Conservation (phyloP, 2,113 vertebrate genomes). For the Catharus fuscescens region DNA sequence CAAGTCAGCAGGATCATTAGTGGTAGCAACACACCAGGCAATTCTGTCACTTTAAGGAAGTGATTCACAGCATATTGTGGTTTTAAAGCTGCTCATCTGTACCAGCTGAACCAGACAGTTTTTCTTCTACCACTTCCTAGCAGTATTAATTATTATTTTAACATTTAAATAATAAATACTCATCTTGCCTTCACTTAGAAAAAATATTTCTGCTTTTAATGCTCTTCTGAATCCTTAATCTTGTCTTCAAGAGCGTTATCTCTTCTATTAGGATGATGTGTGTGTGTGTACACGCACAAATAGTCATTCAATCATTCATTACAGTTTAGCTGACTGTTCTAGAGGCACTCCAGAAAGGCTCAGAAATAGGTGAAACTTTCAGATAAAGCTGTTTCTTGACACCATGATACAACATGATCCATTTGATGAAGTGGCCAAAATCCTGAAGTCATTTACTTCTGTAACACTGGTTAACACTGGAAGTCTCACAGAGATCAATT, state of each 20-base stretch:
- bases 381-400: neutral
- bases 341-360: neutral
- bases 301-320: slow-evolving; percentile 5
- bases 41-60: neutral
- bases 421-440: neutral
- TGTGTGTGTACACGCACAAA: neutral
- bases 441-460: neutral
- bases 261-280: slow-evolving; percentile 41
- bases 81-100: slow-evolving; percentile 6
- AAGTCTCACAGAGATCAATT: slow-evolving; percentile 10
- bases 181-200: slow-evolving; percentile 19
- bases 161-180: slow-evolving; percentile 31
- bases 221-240: neutral
- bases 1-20: neutral
- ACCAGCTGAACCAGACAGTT: neutral
- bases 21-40: neutral
- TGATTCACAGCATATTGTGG: neutral
- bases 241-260: slow-evolving; percentile 24
- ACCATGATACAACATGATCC: neutral
- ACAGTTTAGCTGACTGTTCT: neutral
- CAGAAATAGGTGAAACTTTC: neutral
- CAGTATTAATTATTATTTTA: slow-evolving; percentile 37
- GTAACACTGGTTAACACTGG: neutral
- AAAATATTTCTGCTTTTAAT: slow-evolving; percentile 48
- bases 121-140: neutral